A percentile compares a stretch with the other conserved stretches of the same genome.
phyloP scores from a whole-genome alignment of 2,797 vertebrate genomes.

The Sphenodon punctatus region DNA sequence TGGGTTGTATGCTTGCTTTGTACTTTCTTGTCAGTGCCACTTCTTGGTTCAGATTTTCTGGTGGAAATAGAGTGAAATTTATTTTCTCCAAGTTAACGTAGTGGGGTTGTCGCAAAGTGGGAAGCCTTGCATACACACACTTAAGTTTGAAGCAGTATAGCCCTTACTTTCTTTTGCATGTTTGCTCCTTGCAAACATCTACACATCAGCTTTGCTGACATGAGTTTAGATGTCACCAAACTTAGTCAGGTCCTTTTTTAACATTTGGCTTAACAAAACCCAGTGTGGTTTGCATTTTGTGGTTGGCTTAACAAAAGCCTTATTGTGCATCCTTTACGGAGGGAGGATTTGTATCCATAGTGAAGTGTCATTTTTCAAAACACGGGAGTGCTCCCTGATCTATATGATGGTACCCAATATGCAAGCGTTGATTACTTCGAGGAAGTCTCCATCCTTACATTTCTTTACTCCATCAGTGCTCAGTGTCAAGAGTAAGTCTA shows the following conservation, averaged over 20 bases:
- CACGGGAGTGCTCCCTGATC: rapidly evolving
- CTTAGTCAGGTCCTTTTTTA: rapidly evolving
- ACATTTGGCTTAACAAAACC: rapidly evolving
- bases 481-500: not conserved
- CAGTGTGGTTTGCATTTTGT: no score
- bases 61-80: not conserved
- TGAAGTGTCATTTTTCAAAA: not conserved
- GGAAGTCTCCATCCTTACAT: not conserved
- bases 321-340: not conserved
- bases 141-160: rapidly evolving
- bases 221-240: not conserved
- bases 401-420: not conserved
- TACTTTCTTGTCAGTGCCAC: not conserved
- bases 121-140: not conserved
- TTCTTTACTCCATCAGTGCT: not conserved
- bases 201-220: rapidly evolving
- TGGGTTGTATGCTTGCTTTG: rapidly evolving
- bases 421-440: not conserved
- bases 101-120: not conserved
- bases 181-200: not conserved
- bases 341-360: rapidly evolving
- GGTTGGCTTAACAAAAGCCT: no score
- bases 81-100: not conserved
- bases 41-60: not conserved
- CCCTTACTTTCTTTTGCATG: not conserved